Conservation (phyloP, 2,113 vertebrate species). For the Aptenodytes forsteri region DNA sequence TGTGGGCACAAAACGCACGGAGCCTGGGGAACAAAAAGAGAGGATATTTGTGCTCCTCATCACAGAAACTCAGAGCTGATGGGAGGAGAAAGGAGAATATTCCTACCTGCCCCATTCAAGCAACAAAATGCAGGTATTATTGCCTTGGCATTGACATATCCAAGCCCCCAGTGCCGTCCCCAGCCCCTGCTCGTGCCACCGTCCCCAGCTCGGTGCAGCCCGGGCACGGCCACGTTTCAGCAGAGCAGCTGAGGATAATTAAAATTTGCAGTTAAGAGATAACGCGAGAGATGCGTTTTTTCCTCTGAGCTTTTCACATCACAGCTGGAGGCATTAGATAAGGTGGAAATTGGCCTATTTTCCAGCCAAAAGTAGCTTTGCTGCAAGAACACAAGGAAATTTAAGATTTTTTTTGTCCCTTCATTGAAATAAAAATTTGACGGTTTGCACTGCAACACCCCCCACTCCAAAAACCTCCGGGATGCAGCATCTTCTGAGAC, state of each 20-base stretch:
- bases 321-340: conserved; percentile 64
- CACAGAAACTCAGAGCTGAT: background rate
- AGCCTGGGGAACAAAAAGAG: background rate
- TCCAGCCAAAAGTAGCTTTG: conserved; percentile 7
- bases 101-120: background rate
- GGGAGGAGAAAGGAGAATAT: background rate
- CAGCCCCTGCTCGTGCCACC: background rate
- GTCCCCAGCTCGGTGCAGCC: background rate
- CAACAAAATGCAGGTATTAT: fast-evolving
- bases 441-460: fast-evolving
- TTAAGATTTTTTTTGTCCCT: background rate
- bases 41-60: background rate
- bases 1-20: background rate
- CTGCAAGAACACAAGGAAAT: background rate
- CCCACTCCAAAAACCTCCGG: fast-evolving
- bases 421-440: background rate
- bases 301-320: conserved; percentile 44
- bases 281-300: conserved; percentile 34
- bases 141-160: background rate
- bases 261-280: conserved; percentile 43
- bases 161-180: background rate
- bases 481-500: background rate
- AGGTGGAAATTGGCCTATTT: conserved; percentile 65
- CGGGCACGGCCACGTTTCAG: background rate
- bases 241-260: conserved; percentile 40